Base-by-base conservation (phyloP, 2,888 invertebrate species). In the Phania funesta region DNA sequence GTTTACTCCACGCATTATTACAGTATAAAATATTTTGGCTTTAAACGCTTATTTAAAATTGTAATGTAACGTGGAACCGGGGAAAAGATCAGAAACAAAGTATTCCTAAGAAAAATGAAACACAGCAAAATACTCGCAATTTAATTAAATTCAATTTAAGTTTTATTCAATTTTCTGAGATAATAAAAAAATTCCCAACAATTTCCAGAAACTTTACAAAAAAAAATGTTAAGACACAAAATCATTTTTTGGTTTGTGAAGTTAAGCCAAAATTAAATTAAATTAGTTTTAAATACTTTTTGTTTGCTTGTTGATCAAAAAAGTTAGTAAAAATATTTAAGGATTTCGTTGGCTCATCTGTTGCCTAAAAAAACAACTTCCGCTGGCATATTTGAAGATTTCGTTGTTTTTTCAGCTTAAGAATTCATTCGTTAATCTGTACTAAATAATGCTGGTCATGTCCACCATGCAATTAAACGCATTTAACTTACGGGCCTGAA, bases 391-490 rank as follows among this genome's bases (percentile, higher is more conserved):
- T 46, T 46, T 13, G 24, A 13, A n/a, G n/a, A n/a, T n/a, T n/a
- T n/a, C n/a, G 8, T 2, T 68, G 24, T 52, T 52, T 52, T 60
- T 56, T 46, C 1, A 3, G 3, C 48, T 46, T 7, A 38, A 64
- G 22, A 77, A 65, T 32, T 58, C 48, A 22, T 79, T 65, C 32
- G 41, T 58, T 73, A 79, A 79, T 79, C 78, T 73, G 41, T 50
- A 44, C 50, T 79, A 73, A 73, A 79, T 79, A 65, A 79, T 79
- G 78, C 71, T 79, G 71, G 78, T 79, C 78, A 73, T 79, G 78
- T 79, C 71, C 78, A 65, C n/a, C 35, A 73, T 79, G 35, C 50
- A 79, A 79, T 79, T 79, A 79, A 79, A 58, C 41, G 56, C 50
- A 58, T 78, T 65, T 70, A 70, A 70, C 7, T 76, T 62, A 62